Conservation (phyloP, 2,113 vertebrate species). For the Alces alces region DNA sequence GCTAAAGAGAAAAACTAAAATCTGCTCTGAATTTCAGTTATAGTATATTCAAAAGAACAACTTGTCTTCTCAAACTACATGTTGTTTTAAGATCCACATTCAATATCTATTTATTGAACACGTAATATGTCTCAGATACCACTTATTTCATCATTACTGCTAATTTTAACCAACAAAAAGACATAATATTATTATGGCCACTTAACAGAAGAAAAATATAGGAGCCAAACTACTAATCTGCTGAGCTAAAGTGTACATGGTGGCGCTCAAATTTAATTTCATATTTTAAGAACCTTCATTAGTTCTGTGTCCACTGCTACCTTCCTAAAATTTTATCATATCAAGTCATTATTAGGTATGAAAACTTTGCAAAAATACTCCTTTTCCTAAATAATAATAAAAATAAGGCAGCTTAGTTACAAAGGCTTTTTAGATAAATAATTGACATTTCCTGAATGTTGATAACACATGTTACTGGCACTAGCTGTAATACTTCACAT, state of each 20-base stretch:
- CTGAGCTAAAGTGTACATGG: not conserved
- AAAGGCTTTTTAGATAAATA: not conserved
- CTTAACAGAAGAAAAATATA: not conserved
- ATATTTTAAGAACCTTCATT: not conserved
- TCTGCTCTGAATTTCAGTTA: not conserved
- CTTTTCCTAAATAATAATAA: not conserved
- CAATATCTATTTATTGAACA: not conserved
- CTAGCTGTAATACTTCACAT: not conserved
- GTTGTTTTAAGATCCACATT: not conserved
- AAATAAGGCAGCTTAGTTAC: not conserved
- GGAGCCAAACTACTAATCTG: not conserved
- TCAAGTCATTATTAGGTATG: not conserved
- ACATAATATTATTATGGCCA: not conserved
- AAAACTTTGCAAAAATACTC: not conserved
- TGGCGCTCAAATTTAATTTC: not conserved
- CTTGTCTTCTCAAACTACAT: not conserved
- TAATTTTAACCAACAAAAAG: not conserved
- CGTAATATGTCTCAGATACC: not conserved
- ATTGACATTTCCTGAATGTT: not conserved
- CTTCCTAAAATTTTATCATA: not conserved
- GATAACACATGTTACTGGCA: not conserved
- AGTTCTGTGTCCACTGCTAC: not conserved
- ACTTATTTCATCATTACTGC: not conserved
- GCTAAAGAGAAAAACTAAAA: not conserved
- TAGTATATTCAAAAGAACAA: not conserved